Conservation (phyloP, 2,888 invertebrate species). For the Octodonta nipae region DNA sequence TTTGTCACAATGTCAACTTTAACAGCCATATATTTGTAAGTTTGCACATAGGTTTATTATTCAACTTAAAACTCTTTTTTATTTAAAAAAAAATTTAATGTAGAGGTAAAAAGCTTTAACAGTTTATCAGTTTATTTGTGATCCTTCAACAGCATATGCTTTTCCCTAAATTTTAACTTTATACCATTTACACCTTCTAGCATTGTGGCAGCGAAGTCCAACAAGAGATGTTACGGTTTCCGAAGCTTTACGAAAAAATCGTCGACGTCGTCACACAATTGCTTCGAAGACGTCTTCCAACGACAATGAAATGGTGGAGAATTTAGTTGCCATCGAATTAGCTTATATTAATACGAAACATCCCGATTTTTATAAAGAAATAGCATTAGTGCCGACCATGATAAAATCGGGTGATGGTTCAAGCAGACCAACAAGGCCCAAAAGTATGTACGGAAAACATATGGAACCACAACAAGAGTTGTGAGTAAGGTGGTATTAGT, state of each 20-base stretch:
- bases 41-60: too few relatives aligned
- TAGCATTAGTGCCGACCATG: conserved; percentile 72
- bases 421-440: conserved; percentile 27
- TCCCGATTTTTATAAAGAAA: conserved; percentile 96
- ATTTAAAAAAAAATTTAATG: too few relatives aligned
- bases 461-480: too few relatives aligned
- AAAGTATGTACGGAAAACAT: conserved; percentile 28
- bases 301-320: conserved; percentile 94
- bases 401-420: conserved; percentile 42
- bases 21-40: too few relatives aligned
- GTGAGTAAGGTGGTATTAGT: conserved; percentile 22
- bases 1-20: too few relatives aligned
- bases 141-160: too few relatives aligned
- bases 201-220: conserved; percentile 96
- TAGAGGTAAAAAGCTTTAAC: too few relatives aligned
- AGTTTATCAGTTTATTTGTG: too few relatives aligned
- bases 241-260: conserved; percentile 91
- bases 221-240: conserved; percentile 95
- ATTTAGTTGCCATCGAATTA: conserved; percentile 90
- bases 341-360: conserved; percentile 99
- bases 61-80: too few relatives aligned
- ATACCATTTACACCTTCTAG: too few relatives aligned
- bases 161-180: too few relatives aligned
- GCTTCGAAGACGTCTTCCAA: conserved; percentile 79
- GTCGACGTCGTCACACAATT: conserved; percentile 95